Evolutionary conservation across 2,113 vertebrate genomes (phyloP), one percentile per base, ranked within the genome.

Genomic region (Rhinolophus sinicus): DNA sequence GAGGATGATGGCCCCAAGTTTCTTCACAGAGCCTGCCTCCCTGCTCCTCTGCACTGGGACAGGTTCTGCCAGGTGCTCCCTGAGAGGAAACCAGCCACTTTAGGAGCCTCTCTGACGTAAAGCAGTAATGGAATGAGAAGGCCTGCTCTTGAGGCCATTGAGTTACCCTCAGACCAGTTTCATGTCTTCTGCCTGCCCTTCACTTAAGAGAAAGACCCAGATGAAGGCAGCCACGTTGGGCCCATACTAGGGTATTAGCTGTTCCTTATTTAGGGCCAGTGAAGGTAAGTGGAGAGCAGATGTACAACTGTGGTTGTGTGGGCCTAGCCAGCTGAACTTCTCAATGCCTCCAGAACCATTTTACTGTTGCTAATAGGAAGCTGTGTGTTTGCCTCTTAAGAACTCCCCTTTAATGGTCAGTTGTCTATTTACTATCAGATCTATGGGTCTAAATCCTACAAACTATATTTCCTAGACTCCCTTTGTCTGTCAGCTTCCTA

Each of bases 401-500:
- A 93, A 22, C 14, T 38, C 16, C 35, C 24, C 60, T 33, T 22
- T 44, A 22, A 35, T 77, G 30, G 22, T 90, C 22, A 18, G 65
- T 30, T 38, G 38, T 78, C 65, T 76, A 3, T 77, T 60, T 70
- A 38, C 19, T 50, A 7, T 33, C 40, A 62, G 47, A 78, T 67
- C 69, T 18, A 47, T 54, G 33, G 64, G 19, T 75, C 73, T 94
- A 62, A 40, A 65, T 80, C 65, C 76, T 73, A 22, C 24, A 92
- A 70, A 70, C 33, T 78, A 7, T 5, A 44, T 62, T 85, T 88
- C 30, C n/a, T 30, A 83, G 24, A 94, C 52, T 54, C 50, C 5
- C 9, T 40, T 95, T 88, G 56, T 78, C 50, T 93, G 38, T 24
- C 76, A 83, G 50, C 86, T 88, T 97, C 47, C 50, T 67, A 12